Evolutionary conservation across 64 coral and sea anemone species (phyloP).

Genomic region (Montipora sp.): DNA sequence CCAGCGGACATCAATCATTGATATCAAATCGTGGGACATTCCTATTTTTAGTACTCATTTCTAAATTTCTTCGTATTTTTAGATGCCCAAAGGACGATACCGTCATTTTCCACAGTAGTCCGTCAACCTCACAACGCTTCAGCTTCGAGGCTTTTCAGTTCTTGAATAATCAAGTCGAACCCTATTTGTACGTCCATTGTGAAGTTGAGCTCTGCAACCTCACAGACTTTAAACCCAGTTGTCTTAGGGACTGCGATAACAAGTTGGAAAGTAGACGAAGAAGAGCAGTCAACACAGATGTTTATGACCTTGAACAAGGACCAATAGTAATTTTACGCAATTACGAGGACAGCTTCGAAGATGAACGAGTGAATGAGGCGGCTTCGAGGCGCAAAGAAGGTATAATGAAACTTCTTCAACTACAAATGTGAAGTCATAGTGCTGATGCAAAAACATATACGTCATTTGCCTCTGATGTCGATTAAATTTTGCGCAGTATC

Average conservation of each 20-base stretch:
- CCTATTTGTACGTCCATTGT: conserved; percentile 82
- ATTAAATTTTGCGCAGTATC: neutral
- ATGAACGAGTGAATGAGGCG: neutral
- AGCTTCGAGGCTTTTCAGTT: conserved; percentile 88
- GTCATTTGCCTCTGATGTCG: neutral
- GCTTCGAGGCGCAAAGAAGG: neutral
- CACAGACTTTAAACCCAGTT: conserved; percentile 60
- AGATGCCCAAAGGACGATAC: conserved; percentile 82
- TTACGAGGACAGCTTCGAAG: neutral
- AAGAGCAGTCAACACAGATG: conserved; percentile 46
- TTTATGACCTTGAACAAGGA: conserved; percentile 51
- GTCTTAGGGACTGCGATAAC: conserved; percentile 49
- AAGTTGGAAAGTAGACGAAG: conserved; percentile 22
- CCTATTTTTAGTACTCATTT: too few relatives aligned
- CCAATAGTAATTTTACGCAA: conserved; percentile 52
- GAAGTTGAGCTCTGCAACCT: conserved; percentile 80
- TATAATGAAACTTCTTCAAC: neutral
- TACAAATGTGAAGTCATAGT: too few relatives aligned
- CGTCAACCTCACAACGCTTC: conserved; percentile 65
- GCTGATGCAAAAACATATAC: neutral
- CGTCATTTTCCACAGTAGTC: conserved; percentile 25
- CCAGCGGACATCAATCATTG: too few relatives aligned
- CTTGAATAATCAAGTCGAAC: conserved; percentile 47
- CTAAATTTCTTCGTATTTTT: neutral
- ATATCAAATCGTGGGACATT: too few relatives aligned